Evolutionary conservation across 1,140 invertebrate genomes (phyloP).

Genomic region (Solen grandis): DNA sequence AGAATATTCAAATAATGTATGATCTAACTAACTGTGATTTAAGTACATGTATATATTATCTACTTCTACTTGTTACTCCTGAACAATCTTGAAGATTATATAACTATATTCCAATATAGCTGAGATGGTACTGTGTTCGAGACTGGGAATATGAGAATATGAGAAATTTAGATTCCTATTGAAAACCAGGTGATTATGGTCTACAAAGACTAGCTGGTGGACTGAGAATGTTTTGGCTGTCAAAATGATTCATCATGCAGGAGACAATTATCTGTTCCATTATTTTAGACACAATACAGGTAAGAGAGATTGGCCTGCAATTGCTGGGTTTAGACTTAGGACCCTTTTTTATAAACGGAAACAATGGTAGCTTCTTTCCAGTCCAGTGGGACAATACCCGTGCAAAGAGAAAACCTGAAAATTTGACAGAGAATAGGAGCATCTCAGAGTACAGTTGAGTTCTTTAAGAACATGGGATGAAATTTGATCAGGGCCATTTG

Average conservation of each 20-base stretch:
- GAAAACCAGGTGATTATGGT: too few species aligned
- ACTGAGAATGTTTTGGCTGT: conserved; percentile 28
- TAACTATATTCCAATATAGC: too few species aligned
- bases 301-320: too few species aligned
- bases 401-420: conserved; percentile 24
- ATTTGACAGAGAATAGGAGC: conserved; percentile 21
- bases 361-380: conserved; percentile 28
- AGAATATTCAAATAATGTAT: too few species aligned
- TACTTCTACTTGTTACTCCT: too few species aligned
- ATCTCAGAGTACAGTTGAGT: conserved; percentile 31
- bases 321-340: conserved; percentile 23
- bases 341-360: conserved; percentile 56
- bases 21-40: too few species aligned
- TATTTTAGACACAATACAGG: conserved; percentile 40
- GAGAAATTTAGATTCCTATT: too few species aligned
- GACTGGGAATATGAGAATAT: too few species aligned
- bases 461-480: conserved; percentile 33
- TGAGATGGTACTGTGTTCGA: too few species aligned
- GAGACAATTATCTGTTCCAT: conserved; percentile 50
- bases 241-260: conserved; percentile 38
- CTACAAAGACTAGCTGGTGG: too few species aligned
- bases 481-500: conserved; percentile 41
- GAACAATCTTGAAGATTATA: too few species aligned
- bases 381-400: conserved; percentile 37
- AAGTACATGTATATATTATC: too few species aligned